Conservation (phyloP, 1,140 invertebrate genomes). For the Aphis craccivora region DNA sequence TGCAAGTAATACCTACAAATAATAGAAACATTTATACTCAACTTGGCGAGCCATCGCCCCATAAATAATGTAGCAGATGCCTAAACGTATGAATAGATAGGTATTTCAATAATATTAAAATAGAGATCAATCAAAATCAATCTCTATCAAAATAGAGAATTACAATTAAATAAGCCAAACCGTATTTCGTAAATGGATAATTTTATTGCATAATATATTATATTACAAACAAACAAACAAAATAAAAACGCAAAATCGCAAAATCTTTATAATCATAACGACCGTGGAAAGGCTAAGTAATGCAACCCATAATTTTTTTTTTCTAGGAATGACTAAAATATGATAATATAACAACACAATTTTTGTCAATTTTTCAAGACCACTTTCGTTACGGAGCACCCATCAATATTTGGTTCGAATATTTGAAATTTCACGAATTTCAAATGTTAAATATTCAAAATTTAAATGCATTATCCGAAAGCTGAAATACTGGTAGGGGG, state of each 20-base stretch:
- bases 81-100: neutral
- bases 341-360: no score
- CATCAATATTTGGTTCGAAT: no score
- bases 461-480: no score
- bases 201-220: conserved; percentile 19
- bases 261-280: neutral
- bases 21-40: neutral
- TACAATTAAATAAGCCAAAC: neutral
- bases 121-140: no score
- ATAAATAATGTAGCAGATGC: neutral
- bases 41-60: neutral
- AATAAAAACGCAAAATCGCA: neutral
- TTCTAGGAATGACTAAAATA: neutral
- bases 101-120: neutral
- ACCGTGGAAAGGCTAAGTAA: neutral
- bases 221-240: conserved; percentile 17
- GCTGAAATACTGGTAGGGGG: no score
- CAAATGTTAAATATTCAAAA: no score
- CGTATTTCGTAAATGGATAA: neutral
- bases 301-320: neutral
- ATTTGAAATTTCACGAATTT: no score
- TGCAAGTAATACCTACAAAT: neutral
- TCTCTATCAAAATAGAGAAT: neutral
- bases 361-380: no score
- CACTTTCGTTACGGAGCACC: no score